phyloP scores from a whole-genome alignment of 2,797 vertebrate species.

The Vespertilio murinus region DNA sequence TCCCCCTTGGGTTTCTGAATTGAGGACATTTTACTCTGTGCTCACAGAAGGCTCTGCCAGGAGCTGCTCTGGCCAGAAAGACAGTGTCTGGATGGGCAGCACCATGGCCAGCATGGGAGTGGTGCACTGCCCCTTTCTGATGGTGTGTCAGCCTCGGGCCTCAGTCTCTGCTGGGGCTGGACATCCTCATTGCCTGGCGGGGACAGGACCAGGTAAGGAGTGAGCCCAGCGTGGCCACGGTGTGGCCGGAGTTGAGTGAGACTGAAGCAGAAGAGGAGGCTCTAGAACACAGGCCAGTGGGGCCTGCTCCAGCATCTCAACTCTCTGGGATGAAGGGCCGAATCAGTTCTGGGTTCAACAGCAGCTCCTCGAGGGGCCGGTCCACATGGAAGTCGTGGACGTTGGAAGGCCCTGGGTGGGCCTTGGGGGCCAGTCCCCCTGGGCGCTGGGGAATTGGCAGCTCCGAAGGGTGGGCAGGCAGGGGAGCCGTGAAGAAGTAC shows the following conservation, averaged over 20 bases:
- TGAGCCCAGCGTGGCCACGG: neutral
- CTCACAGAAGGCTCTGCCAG: neutral
- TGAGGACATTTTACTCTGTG: neutral
- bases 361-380: slow-evolving; percentile 86
- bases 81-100: neutral
- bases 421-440: slow-evolving; percentile 78
- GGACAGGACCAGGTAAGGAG: neutral
- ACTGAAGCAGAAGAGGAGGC: neutral
- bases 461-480: slow-evolving; percentile 93
- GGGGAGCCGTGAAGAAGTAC: slow-evolving; percentile 91
- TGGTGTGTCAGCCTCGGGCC: neutral
- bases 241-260: neutral
- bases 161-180: neutral
- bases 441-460: slow-evolving; percentile 90
- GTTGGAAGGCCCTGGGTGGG: slow-evolving; percentile 85
- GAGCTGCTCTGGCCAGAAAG: slow-evolving; percentile 6
- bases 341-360: slow-evolving; percentile 87
- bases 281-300: neutral
- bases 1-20: neutral
- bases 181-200: neutral
- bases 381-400: slow-evolving; percentile 88
- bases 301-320: slow-evolving; percentile 29
- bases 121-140: neutral
- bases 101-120: neutral
- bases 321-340: slow-evolving; percentile 70